Percentiles rank a stretch among this genome's conserved stretches.
Conservation (phyloP, 2,888 invertebrate genomes). For the Prenolepis imparis region DNA sequence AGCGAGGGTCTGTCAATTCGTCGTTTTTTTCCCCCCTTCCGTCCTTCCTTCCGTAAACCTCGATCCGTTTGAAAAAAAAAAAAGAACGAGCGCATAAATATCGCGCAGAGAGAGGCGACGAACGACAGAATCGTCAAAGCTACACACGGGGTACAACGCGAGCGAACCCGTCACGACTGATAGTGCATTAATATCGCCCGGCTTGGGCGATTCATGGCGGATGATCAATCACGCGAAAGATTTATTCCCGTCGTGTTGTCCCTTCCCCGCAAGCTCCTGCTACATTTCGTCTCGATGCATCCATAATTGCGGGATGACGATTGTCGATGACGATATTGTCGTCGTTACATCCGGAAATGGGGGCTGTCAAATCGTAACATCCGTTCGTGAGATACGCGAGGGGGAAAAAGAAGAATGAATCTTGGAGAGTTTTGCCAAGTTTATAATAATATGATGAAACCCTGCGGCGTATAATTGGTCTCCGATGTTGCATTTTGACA, state of each 20-base stretch:
- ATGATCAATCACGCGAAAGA: constrained; percentile 70
- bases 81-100: constrained; percentile 53
- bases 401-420: background rate
- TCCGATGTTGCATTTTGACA: background rate
- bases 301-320: constrained; percentile 71
- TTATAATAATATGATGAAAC: background rate
- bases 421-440: background rate
- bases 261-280: background rate
- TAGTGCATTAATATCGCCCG: constrained; percentile 73
- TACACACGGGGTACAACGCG: constrained; percentile 53
- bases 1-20: background rate
- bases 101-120: constrained; percentile 32
- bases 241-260: constrained; percentile 70
- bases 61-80: background rate
- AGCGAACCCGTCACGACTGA: constrained; percentile 65
- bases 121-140: constrained; percentile 55
- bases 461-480: background rate
- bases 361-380: background rate
- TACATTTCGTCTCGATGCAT: constrained; percentile 61
- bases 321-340: constrained; percentile 63
- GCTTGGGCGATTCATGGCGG: constrained; percentile 55
- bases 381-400: background rate
- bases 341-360: background rate
- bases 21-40: background rate
- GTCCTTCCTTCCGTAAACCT: background rate